A percentile compares a stretch with the other conserved stretches of the same genome.
phyloP scores from a whole-genome alignment of 2,797 vertebrate genomes.

The Hydrolagus colliei region DNA sequence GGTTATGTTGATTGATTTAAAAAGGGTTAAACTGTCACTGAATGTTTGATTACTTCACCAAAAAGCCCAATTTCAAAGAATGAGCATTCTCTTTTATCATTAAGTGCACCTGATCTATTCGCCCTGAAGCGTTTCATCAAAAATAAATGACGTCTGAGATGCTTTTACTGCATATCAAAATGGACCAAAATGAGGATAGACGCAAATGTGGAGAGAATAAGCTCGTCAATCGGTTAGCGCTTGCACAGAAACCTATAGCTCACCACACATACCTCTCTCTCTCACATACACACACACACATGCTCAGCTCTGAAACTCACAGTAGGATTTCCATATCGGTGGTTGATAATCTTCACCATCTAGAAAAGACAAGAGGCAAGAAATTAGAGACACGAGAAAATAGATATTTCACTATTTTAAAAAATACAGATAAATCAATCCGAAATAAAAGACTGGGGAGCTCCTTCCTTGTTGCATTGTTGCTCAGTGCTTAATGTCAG shows the following conservation, averaged over 20 bases:
- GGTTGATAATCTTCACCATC: conserved; percentile 97
- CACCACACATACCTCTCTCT: background rate
- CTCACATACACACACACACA: background rate
- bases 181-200: background rate
- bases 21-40: too few species aligned
- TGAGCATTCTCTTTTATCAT: background rate
- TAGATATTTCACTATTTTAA: background rate
- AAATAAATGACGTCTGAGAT: conserved; percentile 4
- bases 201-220: background rate
- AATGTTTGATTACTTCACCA: background rate
- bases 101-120: conserved; percentile 9
- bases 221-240: background rate
- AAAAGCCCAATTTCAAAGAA: conserved; percentile 5
- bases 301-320: conserved; percentile 66
- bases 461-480: too few species aligned
- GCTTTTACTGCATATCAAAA: conserved; percentile 7
- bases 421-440: background rate
- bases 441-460: too few species aligned
- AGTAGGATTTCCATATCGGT: conserved; percentile 98
- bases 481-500: too few species aligned
- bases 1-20: too few species aligned
- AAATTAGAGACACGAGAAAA: conserved; percentile 30
- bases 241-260: background rate
- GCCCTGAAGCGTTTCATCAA: background rate
- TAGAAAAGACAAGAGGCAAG: conserved; percentile 53